phyloP scores from a whole-genome alignment of 2,113 vertebrate species.

The Protomyctophum bolini region DNA sequence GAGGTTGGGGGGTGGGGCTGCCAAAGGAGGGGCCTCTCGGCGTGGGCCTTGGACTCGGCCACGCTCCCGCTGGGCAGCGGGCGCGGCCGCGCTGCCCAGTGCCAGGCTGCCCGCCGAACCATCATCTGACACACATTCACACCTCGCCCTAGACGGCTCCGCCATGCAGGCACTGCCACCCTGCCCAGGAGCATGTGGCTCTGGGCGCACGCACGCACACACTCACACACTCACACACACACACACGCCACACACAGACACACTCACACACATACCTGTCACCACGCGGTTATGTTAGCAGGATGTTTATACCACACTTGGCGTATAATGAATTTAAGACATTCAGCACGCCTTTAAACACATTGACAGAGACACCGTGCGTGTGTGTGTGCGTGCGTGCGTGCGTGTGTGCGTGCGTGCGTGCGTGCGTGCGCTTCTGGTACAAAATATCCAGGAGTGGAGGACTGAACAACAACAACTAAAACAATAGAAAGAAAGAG shows the following conservation, averaged over 20 bases:
- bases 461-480: too few species aligned
- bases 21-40: slow-evolving; percentile 17
- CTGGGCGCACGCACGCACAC: slow-evolving; percentile 29
- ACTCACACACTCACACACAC: neutral
- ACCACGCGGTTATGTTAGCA: too few species aligned
- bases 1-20: slow-evolving; percentile 85
- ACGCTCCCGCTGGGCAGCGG: slow-evolving; percentile 54
- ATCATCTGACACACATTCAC: slow-evolving; percentile 90
- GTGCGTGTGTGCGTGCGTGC: slow-evolving; percentile 22
- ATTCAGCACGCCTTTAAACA: too few species aligned
- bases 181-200: slow-evolving; percentile 33
- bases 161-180: slow-evolving; percentile 37
- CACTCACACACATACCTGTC: neutral
- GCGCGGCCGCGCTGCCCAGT: slow-evolving; percentile 76
- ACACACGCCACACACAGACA: neutral
- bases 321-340: too few species aligned
- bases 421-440: neutral
- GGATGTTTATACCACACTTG: too few species aligned
- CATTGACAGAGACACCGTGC: neutral
- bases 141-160: slow-evolving; percentile 78
- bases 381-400: neutral
- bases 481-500: too few species aligned
- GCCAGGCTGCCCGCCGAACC: slow-evolving; percentile 83
- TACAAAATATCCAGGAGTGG: too few species aligned
- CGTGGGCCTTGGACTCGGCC: slow-evolving; percentile 76